Evolutionary conservation across 2,888 invertebrate genomes (phyloP).

Genomic region (Trachelus iudaicus): DNA sequence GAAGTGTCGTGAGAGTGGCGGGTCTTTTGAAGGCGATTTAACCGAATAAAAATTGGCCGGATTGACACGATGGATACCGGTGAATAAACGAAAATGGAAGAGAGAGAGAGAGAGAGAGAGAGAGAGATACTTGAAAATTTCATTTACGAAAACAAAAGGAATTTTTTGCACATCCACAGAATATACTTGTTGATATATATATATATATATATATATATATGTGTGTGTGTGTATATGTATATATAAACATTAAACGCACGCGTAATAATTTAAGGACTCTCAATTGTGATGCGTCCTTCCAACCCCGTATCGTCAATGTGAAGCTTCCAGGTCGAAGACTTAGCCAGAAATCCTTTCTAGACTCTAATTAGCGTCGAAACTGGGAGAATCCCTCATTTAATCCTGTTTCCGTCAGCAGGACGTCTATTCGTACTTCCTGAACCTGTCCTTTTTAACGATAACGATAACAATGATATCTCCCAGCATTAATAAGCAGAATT

Average conservation of each 20-base stretch:
- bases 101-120: too few species aligned
- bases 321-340: background rate
- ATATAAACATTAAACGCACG: too few species aligned
- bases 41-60: background rate
- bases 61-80: background rate
- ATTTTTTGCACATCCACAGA: too few species aligned
- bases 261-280: too few species aligned
- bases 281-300: too few species aligned
- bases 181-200: too few species aligned
- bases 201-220: too few species aligned
- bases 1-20: background rate
- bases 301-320: background rate
- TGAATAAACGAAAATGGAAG: background rate
- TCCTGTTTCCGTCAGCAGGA: background rate
- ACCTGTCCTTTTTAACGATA: background rate
- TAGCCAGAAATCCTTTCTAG: background rate
- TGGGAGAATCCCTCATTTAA: background rate
- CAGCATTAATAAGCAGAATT: too few species aligned
- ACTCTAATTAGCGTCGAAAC: background rate
- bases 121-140: too few species aligned
- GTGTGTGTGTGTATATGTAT: too few species aligned
- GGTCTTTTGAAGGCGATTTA: background rate
- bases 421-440: background rate
- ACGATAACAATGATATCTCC: background rate
- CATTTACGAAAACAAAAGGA: too few species aligned